These are phyloP conservation scores for Aphidius ervi DNA, from an alignment of 1,140 invertebrate species.

Conservation along the genomic window DNA sequence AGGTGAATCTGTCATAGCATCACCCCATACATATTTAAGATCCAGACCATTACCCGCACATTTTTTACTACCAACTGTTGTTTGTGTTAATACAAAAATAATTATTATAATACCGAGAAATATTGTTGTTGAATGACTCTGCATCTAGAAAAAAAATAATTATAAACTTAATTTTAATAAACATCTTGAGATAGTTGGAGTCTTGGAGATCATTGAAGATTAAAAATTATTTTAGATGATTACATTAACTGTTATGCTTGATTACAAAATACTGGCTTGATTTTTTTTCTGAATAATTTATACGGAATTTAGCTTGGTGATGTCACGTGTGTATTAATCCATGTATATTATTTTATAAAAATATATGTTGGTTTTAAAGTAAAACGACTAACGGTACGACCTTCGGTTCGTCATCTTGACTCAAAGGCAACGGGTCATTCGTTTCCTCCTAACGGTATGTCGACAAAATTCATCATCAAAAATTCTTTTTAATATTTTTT, in stretches of 20 bases:
- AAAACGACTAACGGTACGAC: slow-evolving; percentile 25
- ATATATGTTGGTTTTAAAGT: slow-evolving; percentile 7
- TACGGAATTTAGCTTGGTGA: too few relatives aligned
- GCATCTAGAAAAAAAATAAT: not conserved
- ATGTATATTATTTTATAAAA: too few relatives aligned
- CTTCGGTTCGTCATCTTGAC: slow-evolving; percentile 16
- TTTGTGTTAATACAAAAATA: slow-evolving; percentile 20
- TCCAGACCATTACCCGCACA: slow-evolving; percentile 57
- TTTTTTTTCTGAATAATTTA: not conserved
- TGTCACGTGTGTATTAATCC: too few relatives aligned
- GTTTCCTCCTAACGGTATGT: slow-evolving; percentile 14
- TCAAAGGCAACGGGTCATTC: slow-evolving; percentile 16
- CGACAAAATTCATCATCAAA: slow-evolving; percentile 1
- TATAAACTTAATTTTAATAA: too few relatives aligned
- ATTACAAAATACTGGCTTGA: too few relatives aligned
- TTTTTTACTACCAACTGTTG: slow-evolving; percentile 36
- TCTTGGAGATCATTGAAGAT: too few relatives aligned
- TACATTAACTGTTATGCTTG: too few relatives aligned
- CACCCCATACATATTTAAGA: slow-evolving; percentile 79
- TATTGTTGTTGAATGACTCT: not conserved
- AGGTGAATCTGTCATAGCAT: slow-evolving; percentile 69
- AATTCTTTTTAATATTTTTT: too few relatives aligned
- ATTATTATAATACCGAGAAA: slow-evolving; percentile 38
- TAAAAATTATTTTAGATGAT: too few relatives aligned
- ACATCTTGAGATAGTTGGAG: too few relatives aligned